These are phyloP conservation scores for Erinaceus europaeus DNA, from an alignment of 2,113 vertebrate species.

Conservation along the genomic window DNA sequence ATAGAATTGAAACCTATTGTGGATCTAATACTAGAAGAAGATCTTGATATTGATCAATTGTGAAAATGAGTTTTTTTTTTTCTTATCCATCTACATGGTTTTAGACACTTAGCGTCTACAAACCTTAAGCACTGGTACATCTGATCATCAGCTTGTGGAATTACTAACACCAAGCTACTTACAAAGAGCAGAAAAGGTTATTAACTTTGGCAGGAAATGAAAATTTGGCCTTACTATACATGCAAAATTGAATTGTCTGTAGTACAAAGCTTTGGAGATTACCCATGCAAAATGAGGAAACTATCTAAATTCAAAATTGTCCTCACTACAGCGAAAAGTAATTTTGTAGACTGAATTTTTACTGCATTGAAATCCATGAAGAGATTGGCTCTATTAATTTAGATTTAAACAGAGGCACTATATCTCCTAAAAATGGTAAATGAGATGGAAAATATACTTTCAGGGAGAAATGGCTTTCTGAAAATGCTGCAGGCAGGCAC, in stretches of 20 bases:
- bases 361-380: slow-evolving; percentile 68
- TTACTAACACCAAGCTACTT: slow-evolving; percentile 65
- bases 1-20: slow-evolving; percentile 51
- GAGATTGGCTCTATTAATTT: slow-evolving; percentile 76
- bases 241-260: slow-evolving; percentile 79
- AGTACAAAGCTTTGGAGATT: slow-evolving; percentile 77
- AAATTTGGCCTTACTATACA: slow-evolving; percentile 78
- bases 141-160: slow-evolving; percentile 68
- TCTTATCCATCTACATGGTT: slow-evolving; percentile 41
- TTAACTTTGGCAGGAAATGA: slow-evolving; percentile 79
- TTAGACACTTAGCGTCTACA: slow-evolving; percentile 46
- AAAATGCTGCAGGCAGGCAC: slow-evolving; percentile 34
- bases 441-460: slow-evolving; percentile 70
- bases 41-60: slow-evolving; percentile 71
- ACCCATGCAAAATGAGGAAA: slow-evolving; percentile 78
- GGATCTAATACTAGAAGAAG: slow-evolving; percentile 58
- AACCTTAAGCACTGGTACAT: slow-evolving; percentile 23
- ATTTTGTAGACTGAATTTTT: slow-evolving; percentile 73
- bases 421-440: slow-evolving; percentile 71
- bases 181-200: slow-evolving; percentile 74
- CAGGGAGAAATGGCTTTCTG: slow-evolving; percentile 59
- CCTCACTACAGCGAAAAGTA: slow-evolving; percentile 68
- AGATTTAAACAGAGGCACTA: slow-evolving; percentile 67
- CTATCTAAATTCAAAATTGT: slow-evolving; percentile 78
- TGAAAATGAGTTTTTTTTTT: slow-evolving; percentile 60